A percentile compares a stretch with the other conserved stretches of the same genome.
Conservation (phyloP, 2,888 invertebrate genomes). For the Eucera pruinosa region DNA sequence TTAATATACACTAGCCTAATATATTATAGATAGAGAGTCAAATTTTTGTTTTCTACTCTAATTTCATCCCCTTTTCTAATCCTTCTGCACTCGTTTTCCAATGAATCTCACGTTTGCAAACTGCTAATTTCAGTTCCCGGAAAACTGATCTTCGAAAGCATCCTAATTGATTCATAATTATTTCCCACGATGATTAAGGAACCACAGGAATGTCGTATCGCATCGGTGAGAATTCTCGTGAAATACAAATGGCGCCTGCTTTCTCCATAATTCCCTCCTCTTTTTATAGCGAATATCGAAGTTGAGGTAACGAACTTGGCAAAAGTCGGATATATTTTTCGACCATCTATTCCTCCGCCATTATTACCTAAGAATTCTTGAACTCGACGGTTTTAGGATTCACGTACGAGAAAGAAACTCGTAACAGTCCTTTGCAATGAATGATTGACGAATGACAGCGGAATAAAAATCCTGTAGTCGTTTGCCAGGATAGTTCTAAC, state of each 20-base stretch:
- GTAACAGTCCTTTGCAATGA: neutral
- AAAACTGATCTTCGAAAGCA: neutral
- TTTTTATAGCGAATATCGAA: neutral
- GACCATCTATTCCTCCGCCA: no score
- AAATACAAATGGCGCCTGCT: neutral
- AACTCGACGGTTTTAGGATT: neutral
- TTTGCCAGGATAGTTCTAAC: constrained; percentile 2
- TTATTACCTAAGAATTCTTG: no score
- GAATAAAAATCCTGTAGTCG: neutral
- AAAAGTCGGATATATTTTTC: no score
- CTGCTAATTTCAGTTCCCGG: constrained; percentile 3
- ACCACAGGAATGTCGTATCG: constrained; percentile 1
- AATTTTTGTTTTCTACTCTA: neutral
- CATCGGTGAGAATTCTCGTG: neutral
- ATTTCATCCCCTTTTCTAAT: constrained; percentile 14
- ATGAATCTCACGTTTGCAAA: neutral
- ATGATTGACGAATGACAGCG: constrained; percentile 9
- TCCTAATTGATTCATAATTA: constrained; percentile 41
- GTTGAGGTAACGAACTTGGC: no score
- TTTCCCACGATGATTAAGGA: constrained; percentile 17
- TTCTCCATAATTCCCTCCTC: neutral
- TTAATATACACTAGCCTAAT: no score
- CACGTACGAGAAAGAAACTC: neutral
- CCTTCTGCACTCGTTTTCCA: neutral
- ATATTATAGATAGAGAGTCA: no score